These are phyloP conservation scores for Salvelinus alpinus DNA, from an alignment of 2,113 vertebrate genomes.

Conservation along the genomic window DNA sequence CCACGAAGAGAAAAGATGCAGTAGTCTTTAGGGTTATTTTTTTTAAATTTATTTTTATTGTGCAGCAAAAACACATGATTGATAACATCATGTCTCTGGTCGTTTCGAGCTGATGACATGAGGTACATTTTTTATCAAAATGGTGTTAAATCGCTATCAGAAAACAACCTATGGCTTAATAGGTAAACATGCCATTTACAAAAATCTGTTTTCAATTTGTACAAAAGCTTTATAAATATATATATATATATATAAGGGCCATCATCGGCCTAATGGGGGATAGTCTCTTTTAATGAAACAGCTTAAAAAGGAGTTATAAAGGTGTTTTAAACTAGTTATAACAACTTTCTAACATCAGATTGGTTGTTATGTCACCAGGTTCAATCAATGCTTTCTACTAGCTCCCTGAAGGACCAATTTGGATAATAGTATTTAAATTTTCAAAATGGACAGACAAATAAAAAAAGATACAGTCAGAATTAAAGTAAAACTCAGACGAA, in stretches of 20 bases:
- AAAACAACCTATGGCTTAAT: slow-evolving; percentile 57
- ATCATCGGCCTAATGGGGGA: slow-evolving; percentile 43
- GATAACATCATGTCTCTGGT: slow-evolving; percentile 40
- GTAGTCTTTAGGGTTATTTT: slow-evolving; percentile 36
- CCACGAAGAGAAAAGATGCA: slow-evolving; percentile 32
- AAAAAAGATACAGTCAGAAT: slow-evolving; percentile 27
- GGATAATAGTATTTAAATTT: slow-evolving; percentile 63
- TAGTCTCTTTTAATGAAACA: slow-evolving; percentile 64
- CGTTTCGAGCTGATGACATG: slow-evolving; percentile 37
- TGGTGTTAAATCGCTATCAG: slow-evolving; percentile 48
- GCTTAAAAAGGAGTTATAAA: slow-evolving; percentile 51
- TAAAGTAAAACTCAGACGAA: slow-evolving; percentile 64
- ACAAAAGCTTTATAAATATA: slow-evolving; percentile 65
- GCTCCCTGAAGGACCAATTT: slow-evolving; percentile 74
- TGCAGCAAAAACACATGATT: slow-evolving; percentile 49
- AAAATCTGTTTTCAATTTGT: slow-evolving; percentile 55
- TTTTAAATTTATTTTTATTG: slow-evolving; percentile 47
- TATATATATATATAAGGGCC: slow-evolving; percentile 39
- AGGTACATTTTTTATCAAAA: slow-evolving; percentile 41
- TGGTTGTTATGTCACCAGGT: slow-evolving; percentile 63
- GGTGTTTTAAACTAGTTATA: slow-evolving; percentile 48
- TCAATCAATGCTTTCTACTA: slow-evolving; percentile 68
- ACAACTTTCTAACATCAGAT: slow-evolving; percentile 50
- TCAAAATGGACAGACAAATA: slow-evolving; percentile 43
- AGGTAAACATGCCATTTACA: slow-evolving; percentile 52